Evolutionary conservation across 2,888 invertebrate species (phyloP), one percentile per base, ranked within the genome.

Genomic region (Diaperis boleti): DNA sequence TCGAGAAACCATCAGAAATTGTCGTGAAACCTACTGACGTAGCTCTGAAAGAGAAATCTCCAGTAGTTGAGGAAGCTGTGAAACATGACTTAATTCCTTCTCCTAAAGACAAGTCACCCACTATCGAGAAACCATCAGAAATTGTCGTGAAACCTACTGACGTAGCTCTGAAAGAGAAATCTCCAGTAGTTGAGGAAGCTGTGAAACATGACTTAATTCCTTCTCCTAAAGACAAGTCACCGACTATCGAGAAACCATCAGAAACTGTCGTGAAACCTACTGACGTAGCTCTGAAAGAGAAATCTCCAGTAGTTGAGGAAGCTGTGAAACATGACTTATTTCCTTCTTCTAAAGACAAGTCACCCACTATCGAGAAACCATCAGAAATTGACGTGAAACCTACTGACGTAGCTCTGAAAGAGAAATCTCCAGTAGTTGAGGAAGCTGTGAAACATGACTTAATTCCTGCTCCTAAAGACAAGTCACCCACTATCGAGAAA

Each of bases 191-290:
- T 4, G 31, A 31, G 10, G n/a, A n/a, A n/a, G 8, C 31, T 2
- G 31, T 3, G 3, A 31, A 31, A 10, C 6, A 31, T 3, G 31
- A 31, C 3, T 6, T 6, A 31, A 10, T 31, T 7, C 31, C 31
- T 7, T 6, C 31, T 31, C 31, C 31, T 2, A 31, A 31, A 31
- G 31, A 31, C 31, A 31, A 31, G n/a, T 3, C 31, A 6, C 31
- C 31, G 6, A 6, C 31, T 31, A 4, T n/a, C n/a, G 31, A 33
- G 49, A 14, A 14, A 31, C 18, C 26, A 1, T 59, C 59, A 31
- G 26, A 59, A 49, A 35, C 18, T 11, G 41, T 18, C 14, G 26
- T 33, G n/a, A 64, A 44, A 47, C 11, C 45, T 7, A 35, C 44
- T 14, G 31, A 44, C 3, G 10, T 31, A 6, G 31, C n/a, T 10